Percentiles rank a stretch among this genome's conserved stretches.
These are phyloP conservation scores for Armadillidium nasatum DNA, from an alignment of 1,140 invertebrate genomes.

Conservation along the genomic window DNA sequence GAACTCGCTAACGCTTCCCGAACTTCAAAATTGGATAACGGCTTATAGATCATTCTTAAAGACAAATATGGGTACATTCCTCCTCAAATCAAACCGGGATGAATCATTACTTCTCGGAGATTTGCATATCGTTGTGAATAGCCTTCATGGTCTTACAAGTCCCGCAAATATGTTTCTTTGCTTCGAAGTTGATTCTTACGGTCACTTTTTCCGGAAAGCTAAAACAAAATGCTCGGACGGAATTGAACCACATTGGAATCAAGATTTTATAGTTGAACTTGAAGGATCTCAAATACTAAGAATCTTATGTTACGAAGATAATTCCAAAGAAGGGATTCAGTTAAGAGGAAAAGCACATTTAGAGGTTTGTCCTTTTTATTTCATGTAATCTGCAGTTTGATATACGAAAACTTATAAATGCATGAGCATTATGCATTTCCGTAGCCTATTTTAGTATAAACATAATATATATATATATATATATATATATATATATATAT, in stretches of 20 bases:
- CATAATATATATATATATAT: too few species aligned
- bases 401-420: not conserved
- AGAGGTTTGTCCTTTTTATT: constrained; percentile 53
- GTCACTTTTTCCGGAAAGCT: constrained; percentile 88
- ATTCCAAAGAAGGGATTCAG: constrained; percentile 55
- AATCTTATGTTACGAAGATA: constrained; percentile 76
- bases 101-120: constrained; percentile 80
- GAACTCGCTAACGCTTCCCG: constrained; percentile 59
- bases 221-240: constrained; percentile 66
- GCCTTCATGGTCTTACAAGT: constrained; percentile 69
- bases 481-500: too few species aligned
- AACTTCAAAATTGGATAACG: constrained; percentile 80
- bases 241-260: constrained; percentile 68
- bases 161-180: constrained; percentile 77
- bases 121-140: constrained; percentile 73
- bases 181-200: constrained; percentile 89
- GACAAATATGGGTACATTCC: constrained; percentile 56
- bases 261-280: constrained; percentile 84
- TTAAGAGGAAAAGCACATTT: constrained; percentile 60
- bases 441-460: too few species aligned
- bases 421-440: not conserved
- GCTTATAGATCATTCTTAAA: constrained; percentile 67
- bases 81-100: constrained; percentile 71
- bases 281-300: constrained; percentile 86
- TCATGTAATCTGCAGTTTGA: not conserved